Conservation (phyloP, 2,797 vertebrate species). For the Steatocranus sp. region DNA sequence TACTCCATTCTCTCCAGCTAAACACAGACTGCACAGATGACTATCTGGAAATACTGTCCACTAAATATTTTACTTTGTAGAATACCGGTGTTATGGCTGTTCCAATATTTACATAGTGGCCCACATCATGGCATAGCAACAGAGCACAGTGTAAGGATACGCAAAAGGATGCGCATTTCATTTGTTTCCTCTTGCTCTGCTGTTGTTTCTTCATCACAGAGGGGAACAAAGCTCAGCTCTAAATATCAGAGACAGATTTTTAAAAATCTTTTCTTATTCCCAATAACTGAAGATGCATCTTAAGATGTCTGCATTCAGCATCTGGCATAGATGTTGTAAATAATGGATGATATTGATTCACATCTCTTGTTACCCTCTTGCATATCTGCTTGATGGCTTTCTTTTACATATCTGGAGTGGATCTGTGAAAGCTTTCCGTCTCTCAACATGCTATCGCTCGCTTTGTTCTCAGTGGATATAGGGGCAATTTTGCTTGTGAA, state of each 20-base stretch:
- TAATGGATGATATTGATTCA: constrained; percentile 41
- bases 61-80: neutral
- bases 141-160: constrained; percentile 2
- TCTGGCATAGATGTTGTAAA: constrained; percentile 23
- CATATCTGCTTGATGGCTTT: constrained; percentile 15
- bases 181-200: neutral
- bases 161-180: neutral
- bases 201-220: neutral
- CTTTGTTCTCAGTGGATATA: constrained; percentile 9
- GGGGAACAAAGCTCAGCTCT: constrained; percentile 5
- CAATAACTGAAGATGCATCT: constrained; percentile 6
- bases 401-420: constrained; percentile 45
- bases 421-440: constrained; percentile 19
- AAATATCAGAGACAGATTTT: neutral
- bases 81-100: neutral
- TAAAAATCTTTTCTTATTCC: constrained; percentile 15
- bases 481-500: neutral
- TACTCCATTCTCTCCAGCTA: neutral
- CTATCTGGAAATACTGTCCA: neutral
- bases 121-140: neutral
- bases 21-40: neutral
- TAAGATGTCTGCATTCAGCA: constrained; percentile 21
- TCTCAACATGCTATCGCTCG: neutral
- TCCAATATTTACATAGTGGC: neutral
- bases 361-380: constrained; percentile 8